These are phyloP conservation scores for Peromyscus aztecus DNA, from an alignment of 2,797 vertebrate species.

Conservation along the genomic window DNA sequence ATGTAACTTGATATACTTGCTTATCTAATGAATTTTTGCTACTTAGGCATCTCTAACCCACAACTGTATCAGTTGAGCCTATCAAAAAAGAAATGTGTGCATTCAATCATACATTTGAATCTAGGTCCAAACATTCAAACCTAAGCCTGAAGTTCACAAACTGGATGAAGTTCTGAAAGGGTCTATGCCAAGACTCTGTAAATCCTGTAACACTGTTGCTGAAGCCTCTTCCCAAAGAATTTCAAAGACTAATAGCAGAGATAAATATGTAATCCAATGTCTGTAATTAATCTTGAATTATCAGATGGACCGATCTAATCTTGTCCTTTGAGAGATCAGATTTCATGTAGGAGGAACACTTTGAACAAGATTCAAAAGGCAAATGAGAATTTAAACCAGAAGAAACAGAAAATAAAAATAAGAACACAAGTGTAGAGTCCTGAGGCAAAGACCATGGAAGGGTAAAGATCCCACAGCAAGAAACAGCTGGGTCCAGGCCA, in stretches of 20 bases:
- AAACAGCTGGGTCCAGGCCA: background rate
- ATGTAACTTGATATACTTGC: background rate
- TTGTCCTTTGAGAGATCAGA: background rate
- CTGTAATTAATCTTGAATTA: background rate
- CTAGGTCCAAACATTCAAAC: background rate
- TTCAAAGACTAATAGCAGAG: background rate
- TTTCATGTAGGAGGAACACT: background rate
- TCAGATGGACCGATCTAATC: background rate
- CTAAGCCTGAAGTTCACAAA: background rate
- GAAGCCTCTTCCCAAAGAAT: background rate
- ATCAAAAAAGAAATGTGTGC: background rate
- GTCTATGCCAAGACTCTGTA: background rate
- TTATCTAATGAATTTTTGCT: background rate
- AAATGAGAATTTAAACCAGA: constrained; percentile 18
- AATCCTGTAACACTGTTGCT: background rate
- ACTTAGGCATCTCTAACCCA: background rate
- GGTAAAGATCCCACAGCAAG: background rate
- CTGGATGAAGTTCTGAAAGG: background rate
- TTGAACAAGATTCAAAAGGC: constrained; percentile 31
- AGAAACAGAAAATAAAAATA: constrained; percentile 39
- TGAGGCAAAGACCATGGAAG: background rate
- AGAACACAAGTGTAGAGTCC: background rate
- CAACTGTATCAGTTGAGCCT: background rate
- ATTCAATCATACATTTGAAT: background rate
- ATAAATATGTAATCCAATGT: background rate